phyloP scores from a whole-genome alignment of 1,140 invertebrate genomes.

The Mizuhopecten yessoensis region DNA sequence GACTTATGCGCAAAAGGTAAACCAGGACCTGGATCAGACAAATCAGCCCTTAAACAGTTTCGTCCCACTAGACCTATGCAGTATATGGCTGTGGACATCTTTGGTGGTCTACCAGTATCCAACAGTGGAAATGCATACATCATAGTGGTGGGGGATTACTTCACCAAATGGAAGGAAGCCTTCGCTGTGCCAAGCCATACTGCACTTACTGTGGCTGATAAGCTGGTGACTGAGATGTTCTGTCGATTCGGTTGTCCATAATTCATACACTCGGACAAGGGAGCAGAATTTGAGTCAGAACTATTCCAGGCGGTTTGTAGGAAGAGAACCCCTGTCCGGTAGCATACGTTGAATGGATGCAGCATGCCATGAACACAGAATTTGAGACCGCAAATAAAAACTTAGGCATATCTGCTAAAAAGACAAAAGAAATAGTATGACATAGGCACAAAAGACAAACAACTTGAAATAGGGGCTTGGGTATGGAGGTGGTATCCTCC shows the following conservation, averaged over 20 bases:
- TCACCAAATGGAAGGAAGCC: no score
- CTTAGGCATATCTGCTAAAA: neutral
- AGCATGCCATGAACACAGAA: conserved; percentile 41
- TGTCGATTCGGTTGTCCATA: conserved; percentile 79
- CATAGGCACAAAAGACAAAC: neutral
- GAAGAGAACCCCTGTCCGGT: conserved; percentile 38
- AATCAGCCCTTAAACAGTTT: no score
- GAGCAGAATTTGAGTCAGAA: conserved; percentile 67
- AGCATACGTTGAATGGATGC: conserved; percentile 54
- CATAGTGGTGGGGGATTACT: no score
- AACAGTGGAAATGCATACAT: no score
- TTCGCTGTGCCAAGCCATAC: no score
- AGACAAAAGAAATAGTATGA: conserved; percentile 64
- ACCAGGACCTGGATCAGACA: no score
- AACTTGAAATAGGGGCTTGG: conserved; percentile 49
- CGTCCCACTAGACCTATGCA: no score
- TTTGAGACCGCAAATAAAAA: conserved; percentile 40
- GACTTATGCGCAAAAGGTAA: no score
- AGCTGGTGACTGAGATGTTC: conserved; percentile 61
- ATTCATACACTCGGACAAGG: conserved; percentile 80
- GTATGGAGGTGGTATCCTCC: conserved; percentile 68
- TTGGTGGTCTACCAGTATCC: no score
- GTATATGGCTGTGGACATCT: no score
- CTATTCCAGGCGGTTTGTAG: conserved; percentile 63
- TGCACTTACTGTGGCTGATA: no score